Base-by-base conservation (phyloP, 2,113 vertebrate species). In the Rhabdornis inornatus region DNA sequence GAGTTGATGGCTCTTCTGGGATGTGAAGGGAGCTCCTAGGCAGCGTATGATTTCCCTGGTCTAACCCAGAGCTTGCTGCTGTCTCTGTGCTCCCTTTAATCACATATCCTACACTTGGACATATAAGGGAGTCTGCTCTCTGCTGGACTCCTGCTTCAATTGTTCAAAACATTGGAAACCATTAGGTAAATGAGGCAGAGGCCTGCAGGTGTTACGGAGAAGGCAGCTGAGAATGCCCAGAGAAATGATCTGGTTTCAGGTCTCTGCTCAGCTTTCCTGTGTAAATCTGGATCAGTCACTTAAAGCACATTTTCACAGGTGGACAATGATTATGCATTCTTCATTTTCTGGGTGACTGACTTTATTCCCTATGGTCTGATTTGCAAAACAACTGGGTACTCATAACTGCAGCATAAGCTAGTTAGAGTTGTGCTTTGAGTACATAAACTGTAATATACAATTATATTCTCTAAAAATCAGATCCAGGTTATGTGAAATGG, bases 271-370 rank as follows among this genome's bases (percentile, higher is more conserved):
- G 28, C 28, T 71, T 83, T 90, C 28, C 53, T 0, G 1, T 57
- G 10, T 79, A 80, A 88, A 85, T 61, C 63, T 86, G 37, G 30
- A 23, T 83, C 85, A 77, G 37, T 25, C 75, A 79, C 15, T 76
- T 71, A 88, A 87, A 65, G 65, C 24, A 59, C 9, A n/a, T 92
- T 92, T 89, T 92, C 57, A 82, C 21, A 71, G 44, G 63, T 70
- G 83, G 50, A 61, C 71, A 92, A 28, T 1, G 11, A 88, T 69
- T 57, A 52, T 45, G 21, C 80, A 39, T 61, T 93, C 85, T 90
- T 95, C 47, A 89, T 96, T 97, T 93, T 95, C 90, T 86, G 68
- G 45, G 64, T 93, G 90, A 86, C 59, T 12, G 50, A 86, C 47
- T 95, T 94, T 57, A 66, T 96, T 90, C 76, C 59, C 83, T 47